Conservation (phyloP, 2,888 invertebrate species). For the Agonopterix alstromeriana region DNA sequence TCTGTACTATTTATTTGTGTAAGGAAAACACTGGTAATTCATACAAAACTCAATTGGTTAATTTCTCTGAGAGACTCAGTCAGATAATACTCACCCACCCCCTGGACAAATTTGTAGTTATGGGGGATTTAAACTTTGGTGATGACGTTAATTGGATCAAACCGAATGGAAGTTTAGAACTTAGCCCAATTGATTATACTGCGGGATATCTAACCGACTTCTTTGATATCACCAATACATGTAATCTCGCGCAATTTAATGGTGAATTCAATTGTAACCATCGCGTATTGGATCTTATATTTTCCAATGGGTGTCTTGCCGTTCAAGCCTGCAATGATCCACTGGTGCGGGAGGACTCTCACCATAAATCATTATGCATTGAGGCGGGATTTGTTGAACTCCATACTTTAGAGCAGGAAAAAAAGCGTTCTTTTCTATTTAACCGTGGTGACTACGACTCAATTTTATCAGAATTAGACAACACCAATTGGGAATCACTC, state of each 20-base stretch:
- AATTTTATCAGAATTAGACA: slow-evolving; percentile 1
- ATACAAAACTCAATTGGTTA: background rate
- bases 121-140: no score
- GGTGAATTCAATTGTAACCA: background rate
- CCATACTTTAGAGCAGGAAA: background rate
- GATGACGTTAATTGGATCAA: background rate
- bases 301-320: slow-evolving; percentile 3
- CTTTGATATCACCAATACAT: background rate
- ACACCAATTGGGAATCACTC: slow-evolving; percentile 1
- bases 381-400: background rate
- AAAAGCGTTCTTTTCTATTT: slow-evolving; percentile 3
- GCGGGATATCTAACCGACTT: background rate
- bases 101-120: slow-evolving; percentile 1
- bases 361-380: slow-evolving; percentile 7
- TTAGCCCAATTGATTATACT: background rate
- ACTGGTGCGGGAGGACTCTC: slow-evolving; percentile 6
- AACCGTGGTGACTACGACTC: slow-evolving; percentile 6
- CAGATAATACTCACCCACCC: background rate
- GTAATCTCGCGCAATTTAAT: slow-evolving; percentile 12
- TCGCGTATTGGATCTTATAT: slow-evolving; percentile 8
- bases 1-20: slow-evolving; percentile 1
- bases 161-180: background rate
- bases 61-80: background rate
- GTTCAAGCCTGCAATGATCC: slow-evolving; percentile 1
- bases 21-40: background rate